Conservation (phyloP, 1,140 invertebrate species). For the Aphaenogaster rudis region DNA sequence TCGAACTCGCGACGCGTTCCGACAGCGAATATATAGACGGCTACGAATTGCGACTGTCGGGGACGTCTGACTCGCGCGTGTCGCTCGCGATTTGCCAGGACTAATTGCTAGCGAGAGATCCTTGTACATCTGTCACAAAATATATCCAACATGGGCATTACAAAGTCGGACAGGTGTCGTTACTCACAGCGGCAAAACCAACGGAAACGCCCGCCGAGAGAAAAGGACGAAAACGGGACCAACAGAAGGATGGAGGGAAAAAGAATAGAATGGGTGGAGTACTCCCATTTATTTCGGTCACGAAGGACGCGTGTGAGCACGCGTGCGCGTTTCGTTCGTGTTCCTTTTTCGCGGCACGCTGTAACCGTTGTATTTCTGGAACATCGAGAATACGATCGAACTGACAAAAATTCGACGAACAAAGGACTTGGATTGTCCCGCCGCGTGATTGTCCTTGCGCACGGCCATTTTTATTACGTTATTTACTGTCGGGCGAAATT, state of each 20-base stretch:
- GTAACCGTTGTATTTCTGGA: slow-evolving; percentile 28
- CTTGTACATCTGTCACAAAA: slow-evolving; percentile 60
- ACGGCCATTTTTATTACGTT: slow-evolving; percentile 27
- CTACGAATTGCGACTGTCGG: not conserved
- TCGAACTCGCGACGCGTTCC: not conserved
- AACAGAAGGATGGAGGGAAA: not conserved
- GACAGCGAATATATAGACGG: slow-evolving; percentile 3
- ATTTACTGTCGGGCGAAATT: not conserved
- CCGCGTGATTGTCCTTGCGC: slow-evolving; percentile 4
- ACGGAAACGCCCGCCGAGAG: slow-evolving; percentile 30
- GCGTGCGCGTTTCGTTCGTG: slow-evolving; percentile 34
- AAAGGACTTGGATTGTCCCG: slow-evolving; percentile 25
- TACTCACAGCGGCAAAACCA: slow-evolving; percentile 61
- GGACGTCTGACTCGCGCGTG: slow-evolving; percentile 28
- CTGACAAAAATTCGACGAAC: slow-evolving; percentile 53
- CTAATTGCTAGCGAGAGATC: slow-evolving; percentile 57
- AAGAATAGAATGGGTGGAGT: slow-evolving; percentile 28
- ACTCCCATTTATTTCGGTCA: slow-evolving; percentile 61
- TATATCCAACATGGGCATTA: slow-evolving; percentile 60
- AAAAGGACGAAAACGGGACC: slow-evolving; percentile 28
- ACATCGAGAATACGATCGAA: slow-evolving; percentile 16
- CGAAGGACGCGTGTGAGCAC: slow-evolving; percentile 11
- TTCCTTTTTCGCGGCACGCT: slow-evolving; percentile 28
- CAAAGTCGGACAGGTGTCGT: slow-evolving; percentile 66
- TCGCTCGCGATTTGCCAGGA: slow-evolving; percentile 40